Percentiles rank a stretch among this genome's conserved stretches.
phyloP scores from a whole-genome alignment of 2,113 vertebrate genomes.

The Vombatus ursinus region DNA sequence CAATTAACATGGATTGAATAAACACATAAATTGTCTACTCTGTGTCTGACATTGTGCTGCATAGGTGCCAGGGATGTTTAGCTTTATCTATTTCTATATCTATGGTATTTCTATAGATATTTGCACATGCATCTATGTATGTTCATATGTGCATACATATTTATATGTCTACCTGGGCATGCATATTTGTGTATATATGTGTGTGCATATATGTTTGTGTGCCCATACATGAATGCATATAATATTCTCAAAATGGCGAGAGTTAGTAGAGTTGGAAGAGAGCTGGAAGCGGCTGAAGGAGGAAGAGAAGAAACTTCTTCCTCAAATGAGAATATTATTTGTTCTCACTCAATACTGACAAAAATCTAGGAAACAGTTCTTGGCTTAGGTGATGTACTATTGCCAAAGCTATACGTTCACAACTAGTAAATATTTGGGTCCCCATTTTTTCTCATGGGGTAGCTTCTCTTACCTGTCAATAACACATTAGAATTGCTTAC shows the following conservation, averaged over 20 bases:
- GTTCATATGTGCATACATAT: accelerated
- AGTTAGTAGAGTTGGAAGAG: neutral
- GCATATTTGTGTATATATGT: neutral
- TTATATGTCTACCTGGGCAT: accelerated
- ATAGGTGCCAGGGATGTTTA: neutral
- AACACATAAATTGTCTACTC: neutral
- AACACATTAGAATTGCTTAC: neutral
- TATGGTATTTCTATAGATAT: neutral
- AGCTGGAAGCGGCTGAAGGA: neutral
- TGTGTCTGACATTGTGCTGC: neutral
- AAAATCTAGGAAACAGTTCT: neutral
- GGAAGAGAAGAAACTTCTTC: neutral
- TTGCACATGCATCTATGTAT: too few species aligned
- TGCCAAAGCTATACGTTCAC: neutral
- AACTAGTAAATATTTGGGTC: neutral
- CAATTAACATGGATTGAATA: neutral
- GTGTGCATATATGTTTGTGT: accelerated
- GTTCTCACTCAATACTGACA: neutral
- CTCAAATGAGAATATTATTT: neutral
- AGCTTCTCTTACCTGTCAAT: neutral
- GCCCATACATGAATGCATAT: neutral
- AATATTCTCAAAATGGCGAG: neutral
- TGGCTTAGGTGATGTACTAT: neutral
- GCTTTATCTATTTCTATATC: neutral
- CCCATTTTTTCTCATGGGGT: neutral